These are phyloP conservation scores for Talpa occidentalis DNA, from an alignment of 2,113 vertebrate genomes.

Conservation along the genomic window DNA sequence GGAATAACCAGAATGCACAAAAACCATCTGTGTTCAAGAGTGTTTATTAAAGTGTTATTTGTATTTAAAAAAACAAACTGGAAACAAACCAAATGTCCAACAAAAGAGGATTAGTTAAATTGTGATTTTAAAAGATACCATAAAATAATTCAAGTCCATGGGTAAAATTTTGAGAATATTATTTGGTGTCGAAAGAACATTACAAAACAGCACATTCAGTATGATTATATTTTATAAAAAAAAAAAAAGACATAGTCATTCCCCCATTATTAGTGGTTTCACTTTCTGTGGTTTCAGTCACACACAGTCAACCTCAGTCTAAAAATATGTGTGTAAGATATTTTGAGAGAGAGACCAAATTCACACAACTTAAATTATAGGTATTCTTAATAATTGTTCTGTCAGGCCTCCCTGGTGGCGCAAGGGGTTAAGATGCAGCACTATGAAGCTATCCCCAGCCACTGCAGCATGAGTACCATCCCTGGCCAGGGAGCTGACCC, in stretches of 20 bases:
- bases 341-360: background rate
- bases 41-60: background rate
- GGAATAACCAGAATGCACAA: background rate
- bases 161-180: conserved; percentile 3
- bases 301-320: background rate
- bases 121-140: conserved; percentile 17
- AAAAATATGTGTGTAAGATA: background rate
- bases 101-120: background rate
- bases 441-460: too few relatives aligned
- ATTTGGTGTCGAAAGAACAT: background rate
- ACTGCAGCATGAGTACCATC: too few relatives aligned
- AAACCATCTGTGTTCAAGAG: background rate
- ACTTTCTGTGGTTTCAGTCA: background rate
- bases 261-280: background rate
- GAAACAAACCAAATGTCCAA: background rate
- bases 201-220: background rate
- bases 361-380: background rate
- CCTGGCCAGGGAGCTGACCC: too few relatives aligned
- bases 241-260: too few relatives aligned
- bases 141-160: background rate
- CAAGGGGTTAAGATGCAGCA: too few relatives aligned
- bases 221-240: background rate
- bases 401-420: too few relatives aligned
- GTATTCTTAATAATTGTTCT: background rate
- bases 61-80: background rate